Percentiles rank a stretch among this genome's conserved stretches.
phyloP scores from a whole-genome alignment of 2,113 vertebrate species.

The Promerops cafer region DNA sequence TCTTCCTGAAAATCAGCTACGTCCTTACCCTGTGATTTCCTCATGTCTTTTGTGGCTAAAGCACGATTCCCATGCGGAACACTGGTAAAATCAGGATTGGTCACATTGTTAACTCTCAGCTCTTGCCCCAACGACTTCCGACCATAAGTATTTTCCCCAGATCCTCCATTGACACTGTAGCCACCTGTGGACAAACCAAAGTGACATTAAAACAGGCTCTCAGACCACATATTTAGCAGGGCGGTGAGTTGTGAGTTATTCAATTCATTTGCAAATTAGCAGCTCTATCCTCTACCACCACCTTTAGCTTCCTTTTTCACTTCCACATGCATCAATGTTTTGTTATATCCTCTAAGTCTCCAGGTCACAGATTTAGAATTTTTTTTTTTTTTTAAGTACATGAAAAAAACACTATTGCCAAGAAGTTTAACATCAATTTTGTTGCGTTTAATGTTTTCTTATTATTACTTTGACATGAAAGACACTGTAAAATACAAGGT shows the following conservation, averaged over 20 bases:
- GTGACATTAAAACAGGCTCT: not conserved
- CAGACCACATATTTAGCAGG: not conserved
- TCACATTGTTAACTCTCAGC: constrained; percentile 99
- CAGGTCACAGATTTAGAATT: not conserved
- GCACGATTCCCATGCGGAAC: constrained; percentile 99
- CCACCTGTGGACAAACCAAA: constrained; percentile 74
- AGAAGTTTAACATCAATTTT: not conserved
- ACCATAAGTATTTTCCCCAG: constrained; percentile 98
- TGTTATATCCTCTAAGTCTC: not conserved
- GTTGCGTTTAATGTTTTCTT: not conserved
- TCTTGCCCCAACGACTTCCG: constrained; percentile 99
- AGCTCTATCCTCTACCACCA: not conserved
- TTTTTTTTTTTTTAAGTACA: not conserved
- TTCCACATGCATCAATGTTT: not conserved
- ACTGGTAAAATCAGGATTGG: constrained; percentile 87
- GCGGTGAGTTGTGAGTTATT: not conserved
- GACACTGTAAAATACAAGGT: not conserved
- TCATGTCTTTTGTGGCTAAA: constrained; percentile 99
- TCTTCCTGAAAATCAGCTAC: not conserved
- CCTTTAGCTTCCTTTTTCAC: not conserved
- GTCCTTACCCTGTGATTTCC: constrained; percentile 96
- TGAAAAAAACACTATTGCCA: not conserved
- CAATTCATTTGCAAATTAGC: not conserved
- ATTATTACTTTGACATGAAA: not conserved
- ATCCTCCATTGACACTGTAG: constrained; percentile 92